A percentile compares a stretch with the other conserved stretches of the same genome.
These are phyloP conservation scores for Hesperia comma DNA, from an alignment of 2,888 invertebrate species.

Conservation along the genomic window DNA sequence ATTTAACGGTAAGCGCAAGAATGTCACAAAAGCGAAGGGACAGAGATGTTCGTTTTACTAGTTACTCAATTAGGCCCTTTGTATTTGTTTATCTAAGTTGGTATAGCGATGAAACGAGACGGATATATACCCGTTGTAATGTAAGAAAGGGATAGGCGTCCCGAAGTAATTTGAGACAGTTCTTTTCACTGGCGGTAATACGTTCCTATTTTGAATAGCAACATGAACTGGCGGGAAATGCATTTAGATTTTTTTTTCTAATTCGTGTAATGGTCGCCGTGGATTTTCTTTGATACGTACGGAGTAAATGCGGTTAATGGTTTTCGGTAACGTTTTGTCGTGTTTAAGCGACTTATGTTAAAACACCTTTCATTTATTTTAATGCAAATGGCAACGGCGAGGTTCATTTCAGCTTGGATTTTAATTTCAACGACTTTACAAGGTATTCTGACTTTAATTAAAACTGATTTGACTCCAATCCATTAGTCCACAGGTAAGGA, in stretches of 20 bases:
- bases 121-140: constrained; percentile 43
- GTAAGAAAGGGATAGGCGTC: constrained; percentile 56
- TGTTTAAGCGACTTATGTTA: constrained; percentile 34
- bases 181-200: constrained; percentile 81
- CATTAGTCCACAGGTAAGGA: too few species aligned
- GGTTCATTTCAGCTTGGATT: constrained; percentile 15
- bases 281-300: constrained; percentile 76
- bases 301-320: constrained; percentile 54
- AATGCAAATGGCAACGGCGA: constrained; percentile 25
- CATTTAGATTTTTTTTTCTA: constrained; percentile 75
- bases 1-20: constrained; percentile 44
- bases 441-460: not conserved
- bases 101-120: constrained; percentile 70
- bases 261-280: constrained; percentile 73
- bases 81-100: constrained; percentile 85
- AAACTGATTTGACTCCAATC: too few species aligned
- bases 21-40: constrained; percentile 74
- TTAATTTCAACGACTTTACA: constrained; percentile 5
- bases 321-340: constrained; percentile 41
- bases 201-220: constrained; percentile 83
- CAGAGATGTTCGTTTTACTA: constrained; percentile 82
- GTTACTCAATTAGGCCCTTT: constrained; percentile 85
- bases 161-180: constrained; percentile 83
- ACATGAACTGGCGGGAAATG: constrained; percentile 81
- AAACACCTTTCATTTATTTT: constrained; percentile 29